These are phyloP conservation scores for Myopa tessellatipennis DNA, from an alignment of 2,888 invertebrate species.

Conservation along the genomic window DNA sequence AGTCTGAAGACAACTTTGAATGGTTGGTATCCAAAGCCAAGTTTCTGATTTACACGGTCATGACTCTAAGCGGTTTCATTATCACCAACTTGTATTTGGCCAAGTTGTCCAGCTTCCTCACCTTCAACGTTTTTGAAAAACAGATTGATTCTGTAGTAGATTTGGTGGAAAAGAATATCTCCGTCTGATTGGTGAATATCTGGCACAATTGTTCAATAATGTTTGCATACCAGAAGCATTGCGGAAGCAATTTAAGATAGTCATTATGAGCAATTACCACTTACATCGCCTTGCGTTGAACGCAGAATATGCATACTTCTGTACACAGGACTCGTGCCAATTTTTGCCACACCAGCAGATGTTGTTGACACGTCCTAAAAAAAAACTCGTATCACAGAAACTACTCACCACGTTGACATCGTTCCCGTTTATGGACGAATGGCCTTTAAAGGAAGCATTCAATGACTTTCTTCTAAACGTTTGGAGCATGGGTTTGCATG, in stretches of 20 bases:
- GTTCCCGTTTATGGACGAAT: conserved; percentile 30
- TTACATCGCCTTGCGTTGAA: conserved; percentile 43
- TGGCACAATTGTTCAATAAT: neutral
- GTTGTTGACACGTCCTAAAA: conserved; percentile 44
- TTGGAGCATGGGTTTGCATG: conserved; percentile 39
- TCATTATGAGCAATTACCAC: neutral
- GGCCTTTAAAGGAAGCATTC: conserved; percentile 44
- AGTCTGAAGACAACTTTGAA: conserved; percentile 2
- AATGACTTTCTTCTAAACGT: conserved; percentile 35
- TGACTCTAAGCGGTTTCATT: conserved; percentile 32
- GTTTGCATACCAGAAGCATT: neutral
- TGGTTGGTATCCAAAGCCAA: conserved; percentile 1
- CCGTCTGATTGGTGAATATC: neutral
- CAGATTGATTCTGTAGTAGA: conserved; percentile 32
- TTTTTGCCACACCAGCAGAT: conserved; percentile 52
- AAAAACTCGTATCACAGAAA: conserved; percentile 40
- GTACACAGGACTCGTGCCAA: conserved; percentile 42
- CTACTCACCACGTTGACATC: conserved; percentile 43
- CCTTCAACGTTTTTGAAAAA: conserved; percentile 28
- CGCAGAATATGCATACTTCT: conserved; percentile 42
- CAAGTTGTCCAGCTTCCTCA: conserved; percentile 34
- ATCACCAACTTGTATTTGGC: conserved; percentile 32
- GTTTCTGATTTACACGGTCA: neutral
- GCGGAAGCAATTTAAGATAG: neutral
- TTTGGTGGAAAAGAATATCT: conserved; percentile 21